phyloP scores from a whole-genome alignment of 2,797 vertebrate species.

The Distichodus sexfasciatus region DNA sequence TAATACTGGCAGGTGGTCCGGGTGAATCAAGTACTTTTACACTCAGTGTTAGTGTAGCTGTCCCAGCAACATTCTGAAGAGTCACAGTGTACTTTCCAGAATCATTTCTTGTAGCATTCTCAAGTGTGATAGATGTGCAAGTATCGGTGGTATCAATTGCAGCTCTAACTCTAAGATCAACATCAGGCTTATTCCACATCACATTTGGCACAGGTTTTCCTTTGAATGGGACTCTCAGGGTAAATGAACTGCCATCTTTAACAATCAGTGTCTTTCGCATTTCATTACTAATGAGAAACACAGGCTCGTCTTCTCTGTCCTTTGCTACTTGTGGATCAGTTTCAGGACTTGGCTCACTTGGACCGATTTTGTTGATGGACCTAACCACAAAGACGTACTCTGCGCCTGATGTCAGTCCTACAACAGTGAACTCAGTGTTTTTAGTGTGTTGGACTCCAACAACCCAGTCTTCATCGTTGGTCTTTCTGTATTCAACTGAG shows the following conservation, averaged over 20 bases:
- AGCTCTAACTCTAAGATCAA: slow-evolving; percentile 88
- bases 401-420: slow-evolving; percentile 78
- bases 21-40: slow-evolving; percentile 96
- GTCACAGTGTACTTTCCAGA: slow-evolving; percentile 94
- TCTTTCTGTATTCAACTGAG: slow-evolving; percentile 87
- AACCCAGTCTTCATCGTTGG: slow-evolving; percentile 85
- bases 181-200: slow-evolving; percentile 89
- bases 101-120: slow-evolving; percentile 90
- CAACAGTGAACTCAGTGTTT: slow-evolving; percentile 85
- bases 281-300: slow-evolving; percentile 89
- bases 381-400: slow-evolving; percentile 89
- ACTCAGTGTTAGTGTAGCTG: slow-evolving; percentile 82
- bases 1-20: slow-evolving; percentile 82
- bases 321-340: slow-evolving; percentile 86
- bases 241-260: slow-evolving; percentile 89
- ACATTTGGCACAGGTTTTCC: slow-evolving; percentile 90
- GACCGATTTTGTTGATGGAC: slow-evolving; percentile 92
- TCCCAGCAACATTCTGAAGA: slow-evolving; percentile 86
- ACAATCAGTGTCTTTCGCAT: slow-evolving; percentile 93
- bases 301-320: slow-evolving; percentile 93
- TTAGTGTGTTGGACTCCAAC: slow-evolving; percentile 82
- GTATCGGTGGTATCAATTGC: slow-evolving; percentile 83
- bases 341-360: slow-evolving; percentile 88
- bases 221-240: slow-evolving; percentile 87
- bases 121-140: slow-evolving; percentile 85